A percentile compares a stretch with the other conserved stretches of the same genome.
Evolutionary conservation across 2,888 invertebrate genomes (phyloP).

Genomic region (Ariolimax columbianus): DNA sequence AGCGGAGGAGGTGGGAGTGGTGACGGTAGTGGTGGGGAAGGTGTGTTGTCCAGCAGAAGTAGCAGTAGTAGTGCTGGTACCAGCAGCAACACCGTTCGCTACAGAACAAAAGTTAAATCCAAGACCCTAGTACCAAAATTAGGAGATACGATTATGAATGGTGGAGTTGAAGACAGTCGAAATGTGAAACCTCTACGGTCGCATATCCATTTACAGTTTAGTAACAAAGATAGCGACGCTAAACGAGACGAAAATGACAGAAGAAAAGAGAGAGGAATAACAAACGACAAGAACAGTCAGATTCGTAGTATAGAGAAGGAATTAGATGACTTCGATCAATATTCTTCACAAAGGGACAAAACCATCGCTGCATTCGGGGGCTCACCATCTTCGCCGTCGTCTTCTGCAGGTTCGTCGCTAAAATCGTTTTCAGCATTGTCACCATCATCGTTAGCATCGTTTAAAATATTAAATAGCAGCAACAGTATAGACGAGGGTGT

Average conservation of each 20-base stretch:
- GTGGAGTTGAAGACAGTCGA: neutral
- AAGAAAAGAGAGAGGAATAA: constrained; percentile 15
- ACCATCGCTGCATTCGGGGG: constrained; percentile 3
- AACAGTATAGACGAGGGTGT: constrained; percentile 1
- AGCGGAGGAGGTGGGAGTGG: constrained; percentile 1
- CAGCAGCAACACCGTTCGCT: constrained; percentile 14
- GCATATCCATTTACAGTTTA: neutral
- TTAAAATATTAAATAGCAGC: constrained; percentile 9
- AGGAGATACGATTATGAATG: neutral
- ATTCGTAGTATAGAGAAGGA: neutral
- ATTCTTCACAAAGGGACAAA: neutral
- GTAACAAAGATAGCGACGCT: neutral
- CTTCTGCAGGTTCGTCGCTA: constrained; percentile 3
- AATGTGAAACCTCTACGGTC: neutral
- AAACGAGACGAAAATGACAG: constrained; percentile 3
- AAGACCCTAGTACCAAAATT: neutral
- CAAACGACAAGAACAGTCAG: neutral
- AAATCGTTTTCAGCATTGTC: constrained; percentile 11
- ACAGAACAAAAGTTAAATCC: constrained; percentile 7
- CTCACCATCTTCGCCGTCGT: constrained; percentile 22
- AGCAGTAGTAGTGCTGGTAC: neutral
- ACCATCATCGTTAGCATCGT: constrained; percentile 17
- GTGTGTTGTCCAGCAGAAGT: neutral
- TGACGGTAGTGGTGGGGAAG: neutral
- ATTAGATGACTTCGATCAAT: neutral